A percentile compares a stretch with the other conserved stretches of the same genome.
Conservation (phyloP, 2,113 vertebrate species). For the Cephalopholis sonnerati region DNA sequence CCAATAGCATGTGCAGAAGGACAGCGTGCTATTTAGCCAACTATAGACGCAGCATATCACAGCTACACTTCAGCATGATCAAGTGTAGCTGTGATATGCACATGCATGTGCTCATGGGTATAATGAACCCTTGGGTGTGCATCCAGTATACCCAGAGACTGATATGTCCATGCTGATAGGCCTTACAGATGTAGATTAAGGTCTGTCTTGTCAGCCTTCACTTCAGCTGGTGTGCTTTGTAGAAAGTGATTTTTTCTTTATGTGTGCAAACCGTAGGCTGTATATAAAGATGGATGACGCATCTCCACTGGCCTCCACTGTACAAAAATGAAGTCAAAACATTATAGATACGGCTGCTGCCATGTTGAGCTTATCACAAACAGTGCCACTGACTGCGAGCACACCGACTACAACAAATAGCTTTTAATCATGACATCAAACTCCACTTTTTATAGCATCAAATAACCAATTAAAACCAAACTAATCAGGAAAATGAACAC, state of each 20-base stretch:
- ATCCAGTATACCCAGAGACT: not conserved
- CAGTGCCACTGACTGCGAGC: too few species aligned
- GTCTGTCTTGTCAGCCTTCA: not conserved
- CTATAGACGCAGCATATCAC: constrained; percentile 64
- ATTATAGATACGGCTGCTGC: too few species aligned
- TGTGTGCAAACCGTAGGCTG: too few species aligned
- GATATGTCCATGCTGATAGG: not conserved
- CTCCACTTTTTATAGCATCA: too few species aligned
- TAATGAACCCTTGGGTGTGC: constrained; percentile 20
- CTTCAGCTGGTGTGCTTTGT: not conserved
- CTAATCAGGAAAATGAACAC: too few species aligned
- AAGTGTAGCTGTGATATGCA: constrained; percentile 54
- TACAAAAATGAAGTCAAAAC: too few species aligned
- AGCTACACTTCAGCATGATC: constrained; percentile 53
- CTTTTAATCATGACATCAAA: too few species aligned
- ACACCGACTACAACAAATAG: too few species aligned
- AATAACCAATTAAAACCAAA: too few species aligned
- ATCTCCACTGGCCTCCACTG: too few species aligned
- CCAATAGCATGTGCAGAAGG: constrained; percentile 61
- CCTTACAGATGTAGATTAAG: not conserved
- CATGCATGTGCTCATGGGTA: constrained; percentile 22
- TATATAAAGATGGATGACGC: too few species aligned
- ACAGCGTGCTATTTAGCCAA: constrained; percentile 59
- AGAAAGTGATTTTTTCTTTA: not conserved
- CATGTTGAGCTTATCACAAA: too few species aligned